Base-by-base conservation (phyloP, 2,888 invertebrate genomes). In the Lasioglossum lativentre region DNA sequence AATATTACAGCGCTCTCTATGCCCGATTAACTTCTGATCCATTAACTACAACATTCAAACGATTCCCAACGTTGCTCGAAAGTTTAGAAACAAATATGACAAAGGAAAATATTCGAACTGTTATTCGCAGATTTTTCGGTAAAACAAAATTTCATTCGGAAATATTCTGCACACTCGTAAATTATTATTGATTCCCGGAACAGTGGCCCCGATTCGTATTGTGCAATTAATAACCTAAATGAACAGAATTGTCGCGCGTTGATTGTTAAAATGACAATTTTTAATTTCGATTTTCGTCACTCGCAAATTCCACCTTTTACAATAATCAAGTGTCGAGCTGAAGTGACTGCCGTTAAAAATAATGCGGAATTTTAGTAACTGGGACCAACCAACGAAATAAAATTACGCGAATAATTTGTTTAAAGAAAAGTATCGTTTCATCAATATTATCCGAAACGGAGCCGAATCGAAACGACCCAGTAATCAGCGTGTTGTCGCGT, bases 401-500 rank as follows among this genome's bases (percentile, higher is more conserved):
- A 12, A 27, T 59, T 27, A 45, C 4, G 16, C 16, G 45, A 4
- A 4, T 8, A 1, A 38, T 12, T 38, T 68, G 23, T 23, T 68
- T 34, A 19, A 12, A 38, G 10, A 23, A 23, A 38, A 12, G 42
- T 14, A 4, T 16, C 45, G 34, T 34, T 34, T 38, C 38, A 23
- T 23, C 34, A 38, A 3, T 66, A n/a, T n/a, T n/a, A n/a, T n/a
- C n/a, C 19, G 8, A 23, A 34, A 38, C 1, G 38, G 6, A 23
- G 23, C 12, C 34, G 38, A 73, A 42, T 23, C n/a, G 14, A 19
- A n/a, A 68, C 47, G 68, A 59, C 78, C 63, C n/a, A 3, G n/a
- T 81, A 76, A 76, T 73, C 78, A 70, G 27, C 45, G 59, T n/a
- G n/a, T 40, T 68, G 42, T 73, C n/a, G 52, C n/a, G 40, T 76